These are phyloP conservation scores for Stenotaenia linearis DNA, from an alignment of 2,888 invertebrate genomes.

Conservation along the genomic window DNA sequence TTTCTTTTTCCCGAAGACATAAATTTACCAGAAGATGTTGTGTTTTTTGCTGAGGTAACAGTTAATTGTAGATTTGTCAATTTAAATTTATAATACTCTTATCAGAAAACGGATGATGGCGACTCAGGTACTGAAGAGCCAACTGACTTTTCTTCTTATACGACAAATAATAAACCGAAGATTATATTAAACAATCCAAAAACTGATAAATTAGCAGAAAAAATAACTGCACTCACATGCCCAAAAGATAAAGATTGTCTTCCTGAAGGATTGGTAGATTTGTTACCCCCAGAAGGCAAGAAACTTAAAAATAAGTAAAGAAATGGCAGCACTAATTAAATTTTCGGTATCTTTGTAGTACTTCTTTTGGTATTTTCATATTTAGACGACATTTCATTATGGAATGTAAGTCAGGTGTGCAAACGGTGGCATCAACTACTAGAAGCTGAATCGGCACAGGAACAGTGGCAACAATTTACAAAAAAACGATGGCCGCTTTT, in stretches of 20 bases:
- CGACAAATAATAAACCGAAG: constrained; percentile 49
- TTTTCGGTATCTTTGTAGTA: no score
- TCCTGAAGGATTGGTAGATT: constrained; percentile 61
- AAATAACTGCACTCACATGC: constrained; percentile 55
- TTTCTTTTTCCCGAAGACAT: constrained; percentile 79
- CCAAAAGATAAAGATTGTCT: constrained; percentile 54
- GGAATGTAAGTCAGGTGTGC: constrained; percentile 82
- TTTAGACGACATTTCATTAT: constrained; percentile 84
- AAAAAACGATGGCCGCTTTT: constrained; percentile 79
- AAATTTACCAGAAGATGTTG: constrained; percentile 44
- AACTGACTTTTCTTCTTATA: constrained; percentile 58
- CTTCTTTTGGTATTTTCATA: constrained; percentile 80
- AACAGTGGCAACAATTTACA: constrained; percentile 74
- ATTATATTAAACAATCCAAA: constrained; percentile 38
- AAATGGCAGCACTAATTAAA: no score
- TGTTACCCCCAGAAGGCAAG: constrained; percentile 65
- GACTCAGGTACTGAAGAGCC: constrained; percentile 95
- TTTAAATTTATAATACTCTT: background rate
- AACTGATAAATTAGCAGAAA: constrained; percentile 55
- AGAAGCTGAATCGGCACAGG: constrained; percentile 66
- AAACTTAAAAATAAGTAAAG: background rate
- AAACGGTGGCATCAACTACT: constrained; percentile 76
- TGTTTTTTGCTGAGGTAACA: constrained; percentile 39
- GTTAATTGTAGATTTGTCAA: no score
- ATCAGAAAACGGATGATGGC: constrained; percentile 71